Base-by-base conservation (phyloP, 64 coral and sea anemone species). In the Catalaphyllia jardinei region DNA sequence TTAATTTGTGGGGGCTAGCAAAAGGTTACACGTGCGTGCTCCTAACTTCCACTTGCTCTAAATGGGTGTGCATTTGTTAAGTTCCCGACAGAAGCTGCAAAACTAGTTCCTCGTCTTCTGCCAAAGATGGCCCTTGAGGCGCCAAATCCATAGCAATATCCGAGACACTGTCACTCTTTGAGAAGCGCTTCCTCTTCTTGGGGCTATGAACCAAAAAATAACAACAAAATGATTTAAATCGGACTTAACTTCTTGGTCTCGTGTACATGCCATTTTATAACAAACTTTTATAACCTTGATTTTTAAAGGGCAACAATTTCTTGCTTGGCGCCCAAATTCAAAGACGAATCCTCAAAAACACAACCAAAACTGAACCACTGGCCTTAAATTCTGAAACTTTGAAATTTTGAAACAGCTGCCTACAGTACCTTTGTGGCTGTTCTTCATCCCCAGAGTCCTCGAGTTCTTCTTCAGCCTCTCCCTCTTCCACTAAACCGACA, bases 31-130 rank as follows among this genome's bases (percentile, higher is more conserved):
- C 74, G 19, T 22, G 39, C 18, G 20, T 9, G 74, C 52, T 4
- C 74, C 10, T 46, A 29, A n/a, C n/a, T 49, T 39, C n/a, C 24
- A 38, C 38, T 69, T 69, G 10, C 20, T 69, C 7, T 22, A 69
- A 69, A n/a, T 27, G 11, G 8, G 4, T 79, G 12, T 17, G 16
- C 22, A 24, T 57, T 13, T 12, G 42, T 81, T 81, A 81, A 81
- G 35, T 38, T 15, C 79, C 79, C 19, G 55, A 31, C 55, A 81
- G 62, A 29, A 81, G 29, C 59, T 81, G 79, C 55, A 81, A 33
- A 5, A 55, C 81, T 4, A 85, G 31, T 50, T 85, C 81, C 63
- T 85, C 81, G 63, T 85, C 81, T 27, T 85, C 81, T 1, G 81
- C 81, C 42, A 85, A 85, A 25, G 76, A 79, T 51, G 62, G 24